Evolutionary conservation across 1,140 invertebrate species (phyloP), one percentile per base, ranked within the genome.

Genomic region (Sycobia sp.): DNA sequence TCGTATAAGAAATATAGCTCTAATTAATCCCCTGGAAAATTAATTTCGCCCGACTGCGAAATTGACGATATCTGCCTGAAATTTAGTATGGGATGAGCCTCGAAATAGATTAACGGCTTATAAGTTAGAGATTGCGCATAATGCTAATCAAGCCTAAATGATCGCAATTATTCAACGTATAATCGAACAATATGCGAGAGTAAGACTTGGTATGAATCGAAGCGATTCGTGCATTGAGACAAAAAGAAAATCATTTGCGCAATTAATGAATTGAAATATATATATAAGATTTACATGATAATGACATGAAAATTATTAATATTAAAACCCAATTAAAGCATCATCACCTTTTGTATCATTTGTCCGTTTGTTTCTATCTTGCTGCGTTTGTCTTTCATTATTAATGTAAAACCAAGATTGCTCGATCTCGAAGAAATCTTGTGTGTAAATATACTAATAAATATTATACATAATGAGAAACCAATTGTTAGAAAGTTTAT

Each of bases 321-420:
- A 78, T 72, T 71, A 66, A 78, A 72, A 63, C 62, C 67, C 65
- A 66, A 71, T 53, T 65, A 66, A 71, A 73, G 75, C 77, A 79
- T 77, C 72, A 76, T 79, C 76, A 80, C 71, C 73, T 76, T 80
- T 80, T 80, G 76, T 80, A 79, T 79, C 76, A 79, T 80, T 79
- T 78, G 74, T 78, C 79, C 71, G 74, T 81, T 81, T 79, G 76
- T 79, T 79, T 79, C 76, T 80, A 78, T 78, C 75, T 79, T 80
- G 77, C 72, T 81, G 76, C 77, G 76, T 81, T 81, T 81, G 78
- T 80, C 77, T 79, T 81, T 81, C 78, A 81, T 78, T 79, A 78
- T 79, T 74, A 78, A 77, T 81, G 76, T 78, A 80, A 78, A 75
- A 74, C 70, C 75, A 79, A 77, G 76, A 76, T 77, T 61, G 73